phyloP scores from a whole-genome alignment of 2,888 invertebrate species.

The Mythimna albipuncta region DNA sequence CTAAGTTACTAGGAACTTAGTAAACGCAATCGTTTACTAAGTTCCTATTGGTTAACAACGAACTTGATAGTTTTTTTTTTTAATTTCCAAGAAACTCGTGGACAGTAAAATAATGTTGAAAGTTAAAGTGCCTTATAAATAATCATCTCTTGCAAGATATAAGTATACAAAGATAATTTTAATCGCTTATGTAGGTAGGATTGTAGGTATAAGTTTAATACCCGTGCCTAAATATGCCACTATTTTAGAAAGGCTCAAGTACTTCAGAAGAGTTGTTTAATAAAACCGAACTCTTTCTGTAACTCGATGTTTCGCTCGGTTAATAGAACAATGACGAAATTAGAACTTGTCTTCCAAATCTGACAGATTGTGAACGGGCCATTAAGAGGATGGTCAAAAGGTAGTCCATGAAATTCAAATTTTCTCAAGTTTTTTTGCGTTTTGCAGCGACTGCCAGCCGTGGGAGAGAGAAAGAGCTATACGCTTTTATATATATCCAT shows the following conservation, averaged over 20 bases:
- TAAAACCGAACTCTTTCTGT: not conserved
- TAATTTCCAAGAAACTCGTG: not conserved
- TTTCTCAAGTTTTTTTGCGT: not conserved
- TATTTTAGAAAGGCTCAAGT: not conserved
- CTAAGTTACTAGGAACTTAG: not conserved
- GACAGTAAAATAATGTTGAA: not conserved
- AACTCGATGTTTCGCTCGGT: not conserved
- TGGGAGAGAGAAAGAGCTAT: too few species aligned
- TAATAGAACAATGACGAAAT: too few species aligned
- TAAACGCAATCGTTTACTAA: not conserved
- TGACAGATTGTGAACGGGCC: too few species aligned
- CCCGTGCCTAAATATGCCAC: not conserved
- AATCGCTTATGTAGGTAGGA: conserved; percentile 34
- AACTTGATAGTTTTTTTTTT: too few species aligned
- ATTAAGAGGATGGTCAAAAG: too few species aligned
- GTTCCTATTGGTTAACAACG: not conserved
- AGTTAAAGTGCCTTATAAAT: not conserved
- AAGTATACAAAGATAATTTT: not conserved
- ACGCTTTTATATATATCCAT: too few species aligned
- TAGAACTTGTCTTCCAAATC: too few species aligned
- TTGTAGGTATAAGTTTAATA: conserved; percentile 11
- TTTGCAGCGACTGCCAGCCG: not conserved
- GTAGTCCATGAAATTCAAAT: not conserved
- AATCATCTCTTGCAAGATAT: conserved; percentile 26
- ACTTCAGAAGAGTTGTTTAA: not conserved